Evolutionary conservation across 2,797 vertebrate species (phyloP).

Genomic region (Phoeniculus purpureus): DNA sequence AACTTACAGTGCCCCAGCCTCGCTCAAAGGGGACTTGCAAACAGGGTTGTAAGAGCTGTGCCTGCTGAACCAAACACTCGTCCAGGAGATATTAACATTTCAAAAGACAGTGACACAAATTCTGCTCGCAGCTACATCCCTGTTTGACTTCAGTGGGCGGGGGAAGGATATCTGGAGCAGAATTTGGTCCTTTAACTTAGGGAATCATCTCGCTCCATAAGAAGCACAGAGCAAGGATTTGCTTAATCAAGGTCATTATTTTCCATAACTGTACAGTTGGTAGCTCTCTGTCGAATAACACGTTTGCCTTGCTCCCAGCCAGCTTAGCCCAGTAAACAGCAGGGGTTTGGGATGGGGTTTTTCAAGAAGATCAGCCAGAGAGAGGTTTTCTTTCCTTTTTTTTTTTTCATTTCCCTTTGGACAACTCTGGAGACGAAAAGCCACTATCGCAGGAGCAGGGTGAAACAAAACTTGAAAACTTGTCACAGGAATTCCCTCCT

Average conservation of each 20-base stretch:
- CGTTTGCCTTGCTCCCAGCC: slow-evolving; percentile 7
- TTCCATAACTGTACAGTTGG: slow-evolving; percentile 50
- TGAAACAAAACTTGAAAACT: slow-evolving; percentile 66
- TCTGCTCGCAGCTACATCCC: slow-evolving; percentile 63
- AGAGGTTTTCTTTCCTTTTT: neutral
- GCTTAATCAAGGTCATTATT: slow-evolving; percentile 66
- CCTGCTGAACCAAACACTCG: slow-evolving; percentile 64
- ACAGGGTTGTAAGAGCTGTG: slow-evolving; percentile 31
- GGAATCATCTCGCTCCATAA: slow-evolving; percentile 31
- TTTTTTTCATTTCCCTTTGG: neutral
- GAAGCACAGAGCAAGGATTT: slow-evolving; percentile 68
- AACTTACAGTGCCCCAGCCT: neutral
- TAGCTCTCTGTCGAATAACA: slow-evolving; percentile 26
- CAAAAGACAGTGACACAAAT: slow-evolving; percentile 75
- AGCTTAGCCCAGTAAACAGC: slow-evolving; percentile 24
- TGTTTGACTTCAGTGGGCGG: slow-evolving; percentile 47
- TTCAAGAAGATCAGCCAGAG: neutral
- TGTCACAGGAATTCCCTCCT: slow-evolving; percentile 75
- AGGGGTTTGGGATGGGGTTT: neutral
- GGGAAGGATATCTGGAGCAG: slow-evolving; percentile 36
- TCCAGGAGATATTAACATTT: slow-evolving; percentile 78
- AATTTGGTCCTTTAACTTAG: slow-evolving; percentile 60
- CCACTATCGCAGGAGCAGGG: slow-evolving; percentile 20
- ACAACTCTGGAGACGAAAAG: slow-evolving; percentile 10
- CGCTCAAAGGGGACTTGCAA: slow-evolving; percentile 51